Evolutionary conservation across 1,140 invertebrate species (phyloP).

Genomic region (Drosophila sproati): DNA sequence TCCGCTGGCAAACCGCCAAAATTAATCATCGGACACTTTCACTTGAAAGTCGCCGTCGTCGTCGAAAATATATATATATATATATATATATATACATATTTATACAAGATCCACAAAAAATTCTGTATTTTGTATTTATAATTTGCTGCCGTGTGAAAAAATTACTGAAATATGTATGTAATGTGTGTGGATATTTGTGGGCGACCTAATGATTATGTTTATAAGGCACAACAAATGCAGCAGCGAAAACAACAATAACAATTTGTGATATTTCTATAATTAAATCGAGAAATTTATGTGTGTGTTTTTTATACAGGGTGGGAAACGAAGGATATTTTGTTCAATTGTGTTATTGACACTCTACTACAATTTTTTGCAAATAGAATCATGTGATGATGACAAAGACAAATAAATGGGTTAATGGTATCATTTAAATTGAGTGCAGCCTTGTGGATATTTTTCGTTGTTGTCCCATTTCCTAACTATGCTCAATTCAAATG

Average conservation of each 20-base stretch:
- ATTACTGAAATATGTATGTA: background rate
- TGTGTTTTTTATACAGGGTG: conserved; percentile 4
- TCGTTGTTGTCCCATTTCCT: conserved; percentile 3
- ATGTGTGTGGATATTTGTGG: conserved; percentile 32
- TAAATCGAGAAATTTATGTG: conserved; percentile 58
- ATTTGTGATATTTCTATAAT: conserved; percentile 45
- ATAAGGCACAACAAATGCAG: conserved; percentile 36
- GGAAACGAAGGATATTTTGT: conserved; percentile 19
- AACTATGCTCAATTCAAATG: background rate
- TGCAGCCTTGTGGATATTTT: conserved; percentile 18
- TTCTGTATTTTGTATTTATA: conserved; percentile 18
- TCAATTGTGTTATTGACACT: conserved; percentile 26
- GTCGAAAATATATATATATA: background rate
- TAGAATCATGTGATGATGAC: conserved; percentile 54
- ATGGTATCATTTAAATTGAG: conserved; percentile 33
- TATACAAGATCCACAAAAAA: background rate
- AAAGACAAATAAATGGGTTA: conserved; percentile 69
- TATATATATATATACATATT: background rate
- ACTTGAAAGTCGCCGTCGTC: conserved; percentile 56
- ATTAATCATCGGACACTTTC: conserved; percentile 81
- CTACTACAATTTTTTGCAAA: conserved; percentile 22
- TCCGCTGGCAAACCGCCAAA: conserved; percentile 71
- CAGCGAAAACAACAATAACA: conserved; percentile 43
- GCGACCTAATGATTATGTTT: conserved; percentile 60
- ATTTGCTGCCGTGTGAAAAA: conserved; percentile 57